Percentiles rank a stretch among this genome's conserved stretches.
phyloP scores from a whole-genome alignment of 2,888 invertebrate species.

The Nephrotoma guestfalica region DNA sequence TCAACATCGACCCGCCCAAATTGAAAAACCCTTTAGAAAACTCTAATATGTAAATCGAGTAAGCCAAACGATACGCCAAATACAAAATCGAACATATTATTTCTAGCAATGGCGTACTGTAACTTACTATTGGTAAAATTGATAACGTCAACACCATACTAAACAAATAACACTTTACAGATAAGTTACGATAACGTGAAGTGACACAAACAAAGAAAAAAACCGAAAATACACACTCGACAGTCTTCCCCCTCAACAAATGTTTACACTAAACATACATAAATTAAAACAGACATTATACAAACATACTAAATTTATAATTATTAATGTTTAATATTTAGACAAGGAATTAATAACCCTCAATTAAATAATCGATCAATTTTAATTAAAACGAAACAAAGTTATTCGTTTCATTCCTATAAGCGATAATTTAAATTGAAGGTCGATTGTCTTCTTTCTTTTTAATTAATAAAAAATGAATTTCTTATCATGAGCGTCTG shows the following conservation, averaged over 20 bases:
- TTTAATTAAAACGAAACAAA: not conserved
- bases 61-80: too few relatives aligned
- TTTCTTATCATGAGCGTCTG: not conserved
- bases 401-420: not conserved
- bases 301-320: not conserved
- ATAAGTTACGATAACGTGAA: not conserved
- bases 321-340: not conserved
- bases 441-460: not conserved
- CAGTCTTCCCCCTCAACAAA: not conserved
- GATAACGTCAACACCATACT: not conserved
- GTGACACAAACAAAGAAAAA: not conserved
- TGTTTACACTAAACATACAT: not conserved
- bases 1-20: too few relatives aligned
- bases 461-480: not conserved
- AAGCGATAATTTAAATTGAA: not conserved
- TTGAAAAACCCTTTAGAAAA: too few relatives aligned
- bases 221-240: not conserved
- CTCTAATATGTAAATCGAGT: too few relatives aligned
- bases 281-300: not conserved
- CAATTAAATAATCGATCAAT: not conserved
- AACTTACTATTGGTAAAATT: not conserved
- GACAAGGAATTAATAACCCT: not conserved
- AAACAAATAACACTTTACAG: not conserved
- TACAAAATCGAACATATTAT: too few relatives aligned
- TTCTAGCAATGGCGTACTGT: not conserved